Conservation (phyloP, 2,797 vertebrate genomes). For the Hybognathus amarus region DNA sequence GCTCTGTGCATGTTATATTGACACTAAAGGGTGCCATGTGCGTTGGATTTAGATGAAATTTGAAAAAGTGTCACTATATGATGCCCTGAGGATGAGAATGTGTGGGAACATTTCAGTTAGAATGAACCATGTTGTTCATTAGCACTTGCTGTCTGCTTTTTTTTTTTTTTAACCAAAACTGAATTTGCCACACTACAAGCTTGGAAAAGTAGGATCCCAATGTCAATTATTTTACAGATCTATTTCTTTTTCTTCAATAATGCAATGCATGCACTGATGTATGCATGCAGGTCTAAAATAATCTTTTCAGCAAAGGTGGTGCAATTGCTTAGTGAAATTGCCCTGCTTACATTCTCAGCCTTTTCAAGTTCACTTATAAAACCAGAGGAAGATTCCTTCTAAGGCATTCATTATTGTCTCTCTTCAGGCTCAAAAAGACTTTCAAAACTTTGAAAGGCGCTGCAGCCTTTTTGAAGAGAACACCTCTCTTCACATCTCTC, state of each 20-base stretch:
- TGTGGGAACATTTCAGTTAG: background rate
- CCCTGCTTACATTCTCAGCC: background rate
- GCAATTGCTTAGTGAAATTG: background rate
- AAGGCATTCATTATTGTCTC: background rate
- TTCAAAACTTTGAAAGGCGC: slow-evolving; percentile 13
- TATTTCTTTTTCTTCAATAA: no score
- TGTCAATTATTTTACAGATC: no score
- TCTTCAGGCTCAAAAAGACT: slow-evolving; percentile 15
- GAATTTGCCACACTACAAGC: background rate
- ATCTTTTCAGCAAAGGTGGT: background rate
- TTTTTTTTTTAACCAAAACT: slow-evolving; percentile 5
- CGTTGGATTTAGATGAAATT: no score
- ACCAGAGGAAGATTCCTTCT: background rate
- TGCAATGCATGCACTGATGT: no score
- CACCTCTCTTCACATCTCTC: slow-evolving; percentile 35
- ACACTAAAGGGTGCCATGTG: no score
- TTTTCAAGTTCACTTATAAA: slow-evolving; percentile 21
- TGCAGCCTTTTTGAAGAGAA: slow-evolving; percentile 21
- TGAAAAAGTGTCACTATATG: no score
- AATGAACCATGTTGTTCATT: background rate
- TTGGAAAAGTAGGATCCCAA: background rate
- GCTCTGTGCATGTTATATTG: no score
- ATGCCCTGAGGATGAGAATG: no score
- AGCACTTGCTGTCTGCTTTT: background rate
- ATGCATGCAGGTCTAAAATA: background rate